Conservation (phyloP, 2,888 invertebrate genomes). For the Hipparchia semele region DNA sequence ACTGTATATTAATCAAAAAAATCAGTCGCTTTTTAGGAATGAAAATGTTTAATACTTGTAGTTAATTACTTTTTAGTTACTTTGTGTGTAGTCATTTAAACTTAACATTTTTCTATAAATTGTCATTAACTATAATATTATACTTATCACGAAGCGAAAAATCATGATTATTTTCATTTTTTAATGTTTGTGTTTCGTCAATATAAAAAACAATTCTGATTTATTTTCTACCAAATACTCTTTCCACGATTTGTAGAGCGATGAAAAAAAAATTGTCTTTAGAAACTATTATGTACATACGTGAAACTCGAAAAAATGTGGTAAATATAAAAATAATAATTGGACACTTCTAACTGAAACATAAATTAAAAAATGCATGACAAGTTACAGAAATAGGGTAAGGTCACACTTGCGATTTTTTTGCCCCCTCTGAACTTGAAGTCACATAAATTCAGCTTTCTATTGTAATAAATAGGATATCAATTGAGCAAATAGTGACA, state of each 20-base stretch:
- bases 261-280: not conserved
- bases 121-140: not conserved
- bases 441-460: not conserved
- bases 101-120: conserved; percentile 6
- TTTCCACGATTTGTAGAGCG: not conserved
- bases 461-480: not conserved
- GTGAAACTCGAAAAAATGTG: conserved; percentile 1
- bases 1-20: conserved; percentile 10
- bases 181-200: not conserved
- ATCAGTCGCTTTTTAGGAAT: conserved; percentile 19
- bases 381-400: not conserved
- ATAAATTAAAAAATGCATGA: conserved; percentile 21
- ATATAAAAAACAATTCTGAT: not conserved
- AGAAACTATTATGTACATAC: not conserved
- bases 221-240: not conserved
- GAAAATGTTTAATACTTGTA: not conserved
- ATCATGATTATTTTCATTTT: not conserved
- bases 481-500: not conserved
- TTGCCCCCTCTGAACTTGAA: not conserved
- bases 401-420: not conserved
- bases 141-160: not conserved
- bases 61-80: not conserved
- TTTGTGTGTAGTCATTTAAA: not conserved
- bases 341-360: not conserved
- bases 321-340: conserved; percentile 8